Percentiles rank a stretch among this genome's conserved stretches.
These are phyloP conservation scores for Sternarchorhynchus goeldii DNA, from an alignment of 2,797 vertebrate genomes.

Conservation along the genomic window DNA sequence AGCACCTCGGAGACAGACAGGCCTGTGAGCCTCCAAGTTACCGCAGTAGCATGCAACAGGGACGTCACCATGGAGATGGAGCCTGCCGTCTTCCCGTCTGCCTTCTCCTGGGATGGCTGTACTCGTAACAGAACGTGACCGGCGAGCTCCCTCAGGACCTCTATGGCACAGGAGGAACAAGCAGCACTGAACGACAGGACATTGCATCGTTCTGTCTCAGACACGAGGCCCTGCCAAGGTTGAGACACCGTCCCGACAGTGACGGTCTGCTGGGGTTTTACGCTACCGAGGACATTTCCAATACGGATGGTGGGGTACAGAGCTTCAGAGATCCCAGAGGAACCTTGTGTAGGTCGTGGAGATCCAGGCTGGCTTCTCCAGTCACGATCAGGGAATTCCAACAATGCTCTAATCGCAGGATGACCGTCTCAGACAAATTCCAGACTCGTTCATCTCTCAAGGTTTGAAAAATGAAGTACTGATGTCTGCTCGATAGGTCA, in stretches of 20 bases:
- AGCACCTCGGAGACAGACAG: slow-evolving; percentile 2
- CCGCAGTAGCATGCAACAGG: slow-evolving; percentile 19
- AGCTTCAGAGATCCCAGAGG: background rate
- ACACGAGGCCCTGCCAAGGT: slow-evolving; percentile 23
- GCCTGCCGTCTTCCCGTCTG: slow-evolving; percentile 4
- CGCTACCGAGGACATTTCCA: background rate
- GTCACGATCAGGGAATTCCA: slow-evolving; percentile 17
- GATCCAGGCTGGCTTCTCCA: background rate
- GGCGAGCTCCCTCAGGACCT: slow-evolving; percentile 25
- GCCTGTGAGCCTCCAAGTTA: slow-evolving; percentile 21
- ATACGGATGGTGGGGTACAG: background rate
- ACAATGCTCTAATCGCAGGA: background rate
- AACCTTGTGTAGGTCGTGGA: background rate
- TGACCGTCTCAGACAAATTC: slow-evolving; percentile 20
- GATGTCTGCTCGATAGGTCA: background rate
- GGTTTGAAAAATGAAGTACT: too few relatives aligned
- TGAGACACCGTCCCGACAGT: slow-evolving; percentile 5
- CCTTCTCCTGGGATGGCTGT: slow-evolving; percentile 16
- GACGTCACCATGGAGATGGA: slow-evolving; percentile 12
- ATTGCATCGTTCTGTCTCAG: slow-evolving; percentile 18
- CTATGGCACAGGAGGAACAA: slow-evolving; percentile 44
- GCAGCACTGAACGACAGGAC: slow-evolving; percentile 44
- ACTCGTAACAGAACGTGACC: slow-evolving; percentile 46
- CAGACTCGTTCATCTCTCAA: background rate
- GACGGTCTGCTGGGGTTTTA: slow-evolving; percentile 14